Evolutionary conservation across 2,113 vertebrate species (phyloP), one percentile per base, ranked within the genome.

Genomic region (Collichthys lucidus): DNA sequence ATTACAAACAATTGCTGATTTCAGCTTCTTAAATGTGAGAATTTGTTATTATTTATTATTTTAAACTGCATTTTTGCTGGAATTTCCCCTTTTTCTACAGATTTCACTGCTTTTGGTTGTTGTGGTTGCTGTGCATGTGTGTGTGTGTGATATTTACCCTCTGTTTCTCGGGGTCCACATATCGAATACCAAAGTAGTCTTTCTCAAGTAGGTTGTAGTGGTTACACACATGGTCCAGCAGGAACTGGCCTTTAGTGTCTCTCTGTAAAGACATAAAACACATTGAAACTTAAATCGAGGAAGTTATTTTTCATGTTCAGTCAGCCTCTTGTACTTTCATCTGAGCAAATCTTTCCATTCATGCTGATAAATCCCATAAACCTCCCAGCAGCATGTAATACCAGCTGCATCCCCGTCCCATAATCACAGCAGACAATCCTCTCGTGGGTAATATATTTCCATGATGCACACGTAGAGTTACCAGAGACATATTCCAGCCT

Each of bases 111-210:
- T 57, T 68, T 17, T 69, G 61, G 17, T 29, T 42, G 42, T 24
- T 40, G 17, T 69, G 61, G 17, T 29, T 42, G 42, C n/a, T 40
- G 17, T 69, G 17, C 62, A 16, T 22, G 31, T 72, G n/a, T 67
- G 50, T 67, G 50, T 24, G 40, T 76, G 15, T 72, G 35, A 75
- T 61, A 79, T 47, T 88, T 92, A 99, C 98, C 96, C 98, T 96
- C 89, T 99, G 98, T 87, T 98, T 99, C 85, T 98, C 97, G 11
- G 96, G 96, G 78, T 99, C 98, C 94, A 99, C 98, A 56, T 97
- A 99, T 93, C 98, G 96, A 93, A 99, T 97, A 71, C 98, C 98
- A 89, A 99, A 99, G 90, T 99, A 99, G 93, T 99, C 98, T 90
- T 97, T 99, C 93, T 99, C 98, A 88, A 99, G 94, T 68, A 99